A percentile compares a stretch with the other conserved stretches of the same genome.
phyloP scores from a whole-genome alignment of 92 coral and sea anemone genomes.

The Metridium senile region DNA sequence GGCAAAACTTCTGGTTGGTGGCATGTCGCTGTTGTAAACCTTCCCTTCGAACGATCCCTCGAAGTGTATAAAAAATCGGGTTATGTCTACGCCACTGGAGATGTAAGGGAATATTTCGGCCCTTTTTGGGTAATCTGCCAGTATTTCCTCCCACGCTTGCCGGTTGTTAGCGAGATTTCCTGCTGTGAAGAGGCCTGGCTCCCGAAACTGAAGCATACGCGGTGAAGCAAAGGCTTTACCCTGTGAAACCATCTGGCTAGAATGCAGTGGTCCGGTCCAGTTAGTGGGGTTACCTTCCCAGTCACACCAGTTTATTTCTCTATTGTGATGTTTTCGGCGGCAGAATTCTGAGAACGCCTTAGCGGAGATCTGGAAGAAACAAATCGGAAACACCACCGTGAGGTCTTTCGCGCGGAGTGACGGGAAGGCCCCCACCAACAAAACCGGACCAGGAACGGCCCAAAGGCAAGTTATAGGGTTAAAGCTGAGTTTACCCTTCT shows the following conservation, averaged over 20 bases:
- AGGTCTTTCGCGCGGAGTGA: too few species aligned
- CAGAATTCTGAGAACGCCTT: too few species aligned
- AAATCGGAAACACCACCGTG: too few species aligned
- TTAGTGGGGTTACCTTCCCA: constrained; percentile 41
- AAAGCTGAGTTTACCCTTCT: too few species aligned
- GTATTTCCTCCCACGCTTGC: neutral
- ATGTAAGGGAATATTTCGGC: neutral
- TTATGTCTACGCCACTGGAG: neutral
- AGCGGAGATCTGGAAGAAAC: too few species aligned
- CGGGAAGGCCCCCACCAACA: too few species aligned
- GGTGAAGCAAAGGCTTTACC: constrained; percentile 30
- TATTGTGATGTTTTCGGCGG: too few species aligned
- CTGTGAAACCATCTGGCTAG: constrained; percentile 25
- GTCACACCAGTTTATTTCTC: too few species aligned
- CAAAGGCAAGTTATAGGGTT: too few species aligned
- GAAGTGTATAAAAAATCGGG: neutral
- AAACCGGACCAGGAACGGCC: too few species aligned
- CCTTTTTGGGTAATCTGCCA: constrained; percentile 1
- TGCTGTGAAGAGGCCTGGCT: constrained; percentile 11
- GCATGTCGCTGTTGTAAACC: neutral
- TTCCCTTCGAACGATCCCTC: constrained; percentile 4
- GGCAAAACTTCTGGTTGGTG: neutral
- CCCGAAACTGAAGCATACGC: neutral
- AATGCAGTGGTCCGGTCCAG: constrained; percentile 38
- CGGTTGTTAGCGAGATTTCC: constrained; percentile 9